Percentiles rank a stretch among this genome's conserved stretches.
Conservation (phyloP, 2,797 vertebrate genomes). For the Pelodytes ibericus region DNA sequence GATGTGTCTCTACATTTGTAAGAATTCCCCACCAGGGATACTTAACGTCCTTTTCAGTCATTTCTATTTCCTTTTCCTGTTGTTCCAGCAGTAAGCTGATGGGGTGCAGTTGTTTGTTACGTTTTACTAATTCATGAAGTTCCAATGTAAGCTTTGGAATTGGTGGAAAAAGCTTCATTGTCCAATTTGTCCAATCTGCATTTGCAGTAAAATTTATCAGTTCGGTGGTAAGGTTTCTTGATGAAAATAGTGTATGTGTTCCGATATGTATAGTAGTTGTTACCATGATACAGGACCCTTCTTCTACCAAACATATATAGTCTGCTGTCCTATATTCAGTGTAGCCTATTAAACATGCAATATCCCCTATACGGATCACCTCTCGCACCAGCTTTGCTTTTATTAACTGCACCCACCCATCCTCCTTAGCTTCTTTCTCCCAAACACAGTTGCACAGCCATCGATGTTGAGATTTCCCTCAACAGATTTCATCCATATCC, state of each 20-base stretch:
- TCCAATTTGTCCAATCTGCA: not conserved
- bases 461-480: not conserved
- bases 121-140: not conserved
- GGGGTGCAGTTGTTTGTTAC: no score
- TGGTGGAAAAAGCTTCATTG: not conserved
- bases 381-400: not conserved
- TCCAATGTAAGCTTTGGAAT: not conserved
- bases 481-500: not conserved
- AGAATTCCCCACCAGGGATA: constrained; percentile 1
- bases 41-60: not conserved
- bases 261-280: not conserved
- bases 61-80: not conserved
- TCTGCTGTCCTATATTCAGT: not conserved
- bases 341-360: not conserved
- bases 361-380: constrained; percentile 3
- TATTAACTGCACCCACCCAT: not conserved
- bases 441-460: no score
- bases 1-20: constrained; percentile 4
- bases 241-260: constrained; percentile 3
- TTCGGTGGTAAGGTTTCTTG: constrained; percentile 1
- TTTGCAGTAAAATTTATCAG: not conserved
- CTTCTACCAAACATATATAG: not conserved
- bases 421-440: not conserved
- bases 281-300: not conserved
- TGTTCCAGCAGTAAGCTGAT: constrained; percentile 1